Percentiles rank a stretch among this genome's conserved stretches.
Conservation (phyloP, 2,797 vertebrate genomes). For the Mus caroli region DNA sequence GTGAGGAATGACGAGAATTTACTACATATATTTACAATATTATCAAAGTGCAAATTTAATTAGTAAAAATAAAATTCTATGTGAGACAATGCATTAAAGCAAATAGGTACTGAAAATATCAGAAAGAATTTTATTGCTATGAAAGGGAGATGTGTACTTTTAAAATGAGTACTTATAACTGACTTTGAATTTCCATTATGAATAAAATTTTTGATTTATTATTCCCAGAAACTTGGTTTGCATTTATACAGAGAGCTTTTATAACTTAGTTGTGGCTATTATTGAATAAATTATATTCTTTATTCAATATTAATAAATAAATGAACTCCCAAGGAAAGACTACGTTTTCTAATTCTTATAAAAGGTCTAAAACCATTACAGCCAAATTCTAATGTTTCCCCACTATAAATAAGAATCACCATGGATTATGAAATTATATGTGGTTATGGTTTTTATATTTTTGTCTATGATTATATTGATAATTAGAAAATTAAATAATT, state of each 20-base stretch:
- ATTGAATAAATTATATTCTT: slow-evolving; percentile 35
- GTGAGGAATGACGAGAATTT: not conserved
- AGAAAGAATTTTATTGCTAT: not conserved
- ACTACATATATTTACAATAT: not conserved
- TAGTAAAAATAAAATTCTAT: not conserved
- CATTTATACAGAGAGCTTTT: not conserved
- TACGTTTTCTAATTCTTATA: not conserved
- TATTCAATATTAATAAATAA: slow-evolving; percentile 38
- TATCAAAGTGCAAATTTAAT: not conserved
- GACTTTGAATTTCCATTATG: not conserved
- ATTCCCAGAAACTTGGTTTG: not conserved
- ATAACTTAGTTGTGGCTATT: not conserved
- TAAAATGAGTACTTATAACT: not conserved
- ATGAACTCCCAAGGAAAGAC: not conserved
- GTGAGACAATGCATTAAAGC: not conserved
- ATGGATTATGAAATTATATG: not conserved
- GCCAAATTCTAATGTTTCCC: not conserved
- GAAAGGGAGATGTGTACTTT: not conserved
- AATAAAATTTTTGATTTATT: slow-evolving; percentile 35
- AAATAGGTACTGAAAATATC: not conserved
- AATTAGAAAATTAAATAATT: slow-evolving; percentile 26
- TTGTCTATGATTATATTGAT: not conserved
- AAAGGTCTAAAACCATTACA: not conserved
- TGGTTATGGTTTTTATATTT: not conserved
- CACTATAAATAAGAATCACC: not conserved